phyloP scores from a whole-genome alignment of 1,140 invertebrate species.

The Euura saliciscinereae region DNA sequence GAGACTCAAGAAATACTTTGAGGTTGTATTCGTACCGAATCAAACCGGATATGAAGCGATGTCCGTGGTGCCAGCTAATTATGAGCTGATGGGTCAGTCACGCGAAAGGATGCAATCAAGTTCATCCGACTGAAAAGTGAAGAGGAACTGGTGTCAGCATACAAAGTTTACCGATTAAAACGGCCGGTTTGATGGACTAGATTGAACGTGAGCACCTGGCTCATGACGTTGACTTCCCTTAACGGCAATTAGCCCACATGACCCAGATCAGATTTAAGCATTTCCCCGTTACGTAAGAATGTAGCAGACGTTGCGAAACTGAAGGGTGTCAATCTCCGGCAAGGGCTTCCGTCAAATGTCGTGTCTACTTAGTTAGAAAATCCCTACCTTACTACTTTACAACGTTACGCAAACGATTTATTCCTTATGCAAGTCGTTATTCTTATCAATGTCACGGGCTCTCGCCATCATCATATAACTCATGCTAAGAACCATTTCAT shows the following conservation, averaged over 20 bases:
- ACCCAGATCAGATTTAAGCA: background rate
- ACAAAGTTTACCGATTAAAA: background rate
- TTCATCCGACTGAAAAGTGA: background rate
- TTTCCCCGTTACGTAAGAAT: background rate
- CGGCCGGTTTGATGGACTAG: background rate
- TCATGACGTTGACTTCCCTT: background rate
- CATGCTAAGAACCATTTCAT: too few relatives aligned
- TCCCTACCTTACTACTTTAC: too few relatives aligned
- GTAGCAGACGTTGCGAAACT: slow-evolving; percentile 35
- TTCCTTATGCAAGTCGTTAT: too few relatives aligned
- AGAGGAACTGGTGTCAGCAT: background rate
- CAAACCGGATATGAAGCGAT: too few relatives aligned
- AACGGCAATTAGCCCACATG: background rate
- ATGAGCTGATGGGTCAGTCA: background rate
- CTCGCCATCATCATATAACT: too few relatives aligned
- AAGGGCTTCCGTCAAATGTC: slow-evolving; percentile 43
- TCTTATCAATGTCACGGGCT: too few relatives aligned
- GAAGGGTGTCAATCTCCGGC: slow-evolving; percentile 37
- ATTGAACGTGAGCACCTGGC: background rate
- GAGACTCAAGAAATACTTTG: too few relatives aligned
- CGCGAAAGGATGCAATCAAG: background rate
- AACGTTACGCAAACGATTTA: too few relatives aligned
- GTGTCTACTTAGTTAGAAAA: slow-evolving; percentile 27
- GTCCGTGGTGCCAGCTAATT: too few relatives aligned
- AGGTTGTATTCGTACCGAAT: too few relatives aligned